These are phyloP conservation scores for Camptogramma bilineatum DNA, from an alignment of 2,888 invertebrate species.

Conservation along the genomic window DNA sequence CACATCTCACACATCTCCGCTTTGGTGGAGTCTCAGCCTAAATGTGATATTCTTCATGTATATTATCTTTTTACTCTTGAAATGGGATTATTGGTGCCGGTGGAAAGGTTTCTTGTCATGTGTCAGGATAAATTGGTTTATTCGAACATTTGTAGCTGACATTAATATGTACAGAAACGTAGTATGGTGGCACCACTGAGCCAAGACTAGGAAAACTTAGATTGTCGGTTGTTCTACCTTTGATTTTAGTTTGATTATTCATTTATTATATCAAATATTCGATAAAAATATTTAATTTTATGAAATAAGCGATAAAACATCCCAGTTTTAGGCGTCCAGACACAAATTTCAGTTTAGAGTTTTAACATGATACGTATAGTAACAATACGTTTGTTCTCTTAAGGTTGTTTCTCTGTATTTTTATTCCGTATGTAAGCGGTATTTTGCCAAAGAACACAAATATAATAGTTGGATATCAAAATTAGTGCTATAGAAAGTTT, in stretches of 20 bases:
- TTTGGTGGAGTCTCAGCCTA: too few relatives aligned
- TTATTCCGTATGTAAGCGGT: slow-evolving; percentile 18
- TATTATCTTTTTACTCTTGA: neutral
- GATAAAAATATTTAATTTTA: neutral
- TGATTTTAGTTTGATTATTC: neutral
- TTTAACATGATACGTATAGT: neutral
- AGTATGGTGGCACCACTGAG: slow-evolving; percentile 23
- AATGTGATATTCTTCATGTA: too few relatives aligned
- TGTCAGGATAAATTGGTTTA: slow-evolving; percentile 24
- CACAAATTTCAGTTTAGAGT: neutral
- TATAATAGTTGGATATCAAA: slow-evolving; percentile 32
- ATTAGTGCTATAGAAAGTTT: slow-evolving; percentile 39
- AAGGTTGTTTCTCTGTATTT: slow-evolving; percentile 18
- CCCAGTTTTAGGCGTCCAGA: slow-evolving; percentile 1
- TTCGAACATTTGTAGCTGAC: slow-evolving; percentile 18
- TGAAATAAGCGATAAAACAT: neutral
- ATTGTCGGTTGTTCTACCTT: neutral
- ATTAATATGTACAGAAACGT: slow-evolving; percentile 30
- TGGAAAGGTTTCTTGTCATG: slow-evolving; percentile 34
- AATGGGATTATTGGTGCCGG: slow-evolving; percentile 4
- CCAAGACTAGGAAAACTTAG: neutral
- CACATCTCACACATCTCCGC: too few relatives aligned
- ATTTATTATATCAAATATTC: neutral
- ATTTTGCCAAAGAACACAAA: slow-evolving; percentile 34
- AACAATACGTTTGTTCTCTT: neutral